phyloP scores from a whole-genome alignment of 2,888 invertebrate genomes.

The Parelbella ahira region DNA sequence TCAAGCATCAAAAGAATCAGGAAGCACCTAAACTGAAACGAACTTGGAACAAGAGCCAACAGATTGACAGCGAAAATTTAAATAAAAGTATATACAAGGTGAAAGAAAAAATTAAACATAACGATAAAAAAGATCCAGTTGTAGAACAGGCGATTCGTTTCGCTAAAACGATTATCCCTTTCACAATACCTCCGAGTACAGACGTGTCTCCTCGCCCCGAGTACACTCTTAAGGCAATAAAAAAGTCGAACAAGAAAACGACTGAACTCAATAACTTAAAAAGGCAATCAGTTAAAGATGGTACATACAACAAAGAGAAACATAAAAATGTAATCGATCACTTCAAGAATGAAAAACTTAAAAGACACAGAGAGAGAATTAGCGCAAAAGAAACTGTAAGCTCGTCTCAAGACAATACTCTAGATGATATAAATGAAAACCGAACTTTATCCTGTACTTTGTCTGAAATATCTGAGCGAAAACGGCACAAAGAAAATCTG shows the following conservation, averaged over 20 bases:
- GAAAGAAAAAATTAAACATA: slow-evolving; percentile 32
- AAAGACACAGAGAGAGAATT: slow-evolving; percentile 37
- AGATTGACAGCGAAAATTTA: slow-evolving; percentile 37
- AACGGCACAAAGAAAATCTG: slow-evolving; percentile 38
- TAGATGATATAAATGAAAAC: slow-evolving; percentile 60
- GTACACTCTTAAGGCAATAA: slow-evolving; percentile 53
- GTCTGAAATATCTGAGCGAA: slow-evolving; percentile 57
- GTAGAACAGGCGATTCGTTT: slow-evolving; percentile 59
- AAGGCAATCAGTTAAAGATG: slow-evolving; percentile 27
- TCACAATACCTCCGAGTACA: slow-evolving; percentile 53
- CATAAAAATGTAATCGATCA: slow-evolving; percentile 42
- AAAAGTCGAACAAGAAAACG: slow-evolving; percentile 39
- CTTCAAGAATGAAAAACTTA: slow-evolving; percentile 39
- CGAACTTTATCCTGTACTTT: slow-evolving; percentile 56
- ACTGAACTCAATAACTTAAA: slow-evolving; percentile 23
- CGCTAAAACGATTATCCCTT: slow-evolving; percentile 57
- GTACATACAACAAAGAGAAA: slow-evolving; percentile 40
- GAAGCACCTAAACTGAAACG: slow-evolving; percentile 15
- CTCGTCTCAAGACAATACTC: slow-evolving; percentile 52
- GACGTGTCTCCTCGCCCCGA: slow-evolving; percentile 41
- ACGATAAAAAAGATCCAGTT: slow-evolving; percentile 42
- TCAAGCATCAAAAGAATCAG: slow-evolving; percentile 12
- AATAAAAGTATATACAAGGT: slow-evolving; percentile 30
- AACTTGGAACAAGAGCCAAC: slow-evolving; percentile 45
- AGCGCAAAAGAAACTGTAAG: slow-evolving; percentile 47